Base-by-base conservation (phyloP, 2,888 invertebrate genomes). In the Augochlorella aurata region DNA sequence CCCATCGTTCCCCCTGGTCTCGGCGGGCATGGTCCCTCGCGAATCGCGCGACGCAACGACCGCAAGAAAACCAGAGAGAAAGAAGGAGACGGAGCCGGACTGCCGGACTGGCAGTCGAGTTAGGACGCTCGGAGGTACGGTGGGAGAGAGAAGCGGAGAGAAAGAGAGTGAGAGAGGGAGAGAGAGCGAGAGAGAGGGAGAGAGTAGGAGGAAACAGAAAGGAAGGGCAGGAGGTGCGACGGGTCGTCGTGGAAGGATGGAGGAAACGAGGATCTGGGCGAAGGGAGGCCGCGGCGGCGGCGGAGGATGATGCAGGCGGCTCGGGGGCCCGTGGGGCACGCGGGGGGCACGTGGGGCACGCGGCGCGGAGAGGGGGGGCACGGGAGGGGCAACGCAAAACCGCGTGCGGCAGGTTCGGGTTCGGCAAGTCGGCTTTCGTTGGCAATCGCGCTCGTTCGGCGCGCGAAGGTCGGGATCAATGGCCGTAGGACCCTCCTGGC, bases 391-490 rank as follows among this genome's bases (percentile, higher is more conserved):
- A 82, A 83, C 83, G 82, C 82, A 79, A 83, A 85, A 79, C 80
- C 75, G 89, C 89, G 91, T 91, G 91, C 85, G 91, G 92, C 90
- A 92, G 93, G 93, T 91, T 90, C 91, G 91, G 92, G 92, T 93
- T 93, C 91, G 93, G 93, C 92, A 92, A 93, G 92, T 91, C 90
- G 89, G 90, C 90, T 90, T 90, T 91, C 91, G 91, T 90, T 90
- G 90, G 91, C 92, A 90, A 92, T 92, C 92, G 92, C 91, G 92
- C 89, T 92, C 91, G 93, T 93, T 93, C 91, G 92, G 93, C 93
- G 93, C 93, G 93, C 92, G 93, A 93, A 93, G 93, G 93, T 93
- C 93, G 93, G 93, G 93, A 93, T 93, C 93, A 93, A 93, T 91
- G 93, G 92, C 93, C 93, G 92, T 92, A 92, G 93, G 92, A 91